These are phyloP conservation scores for Ginglymostoma cirratum DNA, from an alignment of 2,113 vertebrate species.

Conservation along the genomic window DNA sequence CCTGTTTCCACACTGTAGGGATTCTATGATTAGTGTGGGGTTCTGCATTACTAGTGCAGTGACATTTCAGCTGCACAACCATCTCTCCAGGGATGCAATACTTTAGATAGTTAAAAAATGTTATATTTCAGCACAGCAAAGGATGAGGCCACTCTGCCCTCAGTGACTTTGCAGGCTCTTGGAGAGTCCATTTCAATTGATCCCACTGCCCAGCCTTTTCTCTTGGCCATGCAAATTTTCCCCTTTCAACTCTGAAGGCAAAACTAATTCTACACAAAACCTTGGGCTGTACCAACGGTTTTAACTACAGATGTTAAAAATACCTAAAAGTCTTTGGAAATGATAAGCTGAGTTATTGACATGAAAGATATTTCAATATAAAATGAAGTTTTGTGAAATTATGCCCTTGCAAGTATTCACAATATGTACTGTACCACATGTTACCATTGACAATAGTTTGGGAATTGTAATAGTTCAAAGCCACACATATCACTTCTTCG, in stretches of 20 bases:
- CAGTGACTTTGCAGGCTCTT: not conserved
- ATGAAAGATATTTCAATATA: not conserved
- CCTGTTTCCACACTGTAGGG: too few species aligned
- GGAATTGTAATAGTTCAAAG: not conserved
- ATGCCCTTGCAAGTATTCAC: not conserved
- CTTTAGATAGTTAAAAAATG: not conserved
- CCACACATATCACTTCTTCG: not conserved
- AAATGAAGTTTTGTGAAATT: not conserved
- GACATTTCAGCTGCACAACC: too few species aligned
- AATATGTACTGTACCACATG: not conserved
- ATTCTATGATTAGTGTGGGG: too few species aligned
- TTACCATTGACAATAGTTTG: not conserved
- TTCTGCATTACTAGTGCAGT: too few species aligned
- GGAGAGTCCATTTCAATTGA: not conserved
- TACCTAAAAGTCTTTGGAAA: not conserved
- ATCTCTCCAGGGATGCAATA: not conserved
- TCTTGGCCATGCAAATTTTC: not conserved
- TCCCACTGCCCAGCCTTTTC: not conserved
- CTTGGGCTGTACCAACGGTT: not conserved
- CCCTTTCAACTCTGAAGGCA: not conserved
- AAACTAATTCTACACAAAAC: not conserved
- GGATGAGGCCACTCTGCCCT: not conserved
- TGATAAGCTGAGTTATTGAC: not conserved
- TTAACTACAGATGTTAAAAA: not conserved
- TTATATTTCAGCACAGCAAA: not conserved